Conservation (phyloP, 2,113 vertebrate species). For the Paratilapia polleni region DNA sequence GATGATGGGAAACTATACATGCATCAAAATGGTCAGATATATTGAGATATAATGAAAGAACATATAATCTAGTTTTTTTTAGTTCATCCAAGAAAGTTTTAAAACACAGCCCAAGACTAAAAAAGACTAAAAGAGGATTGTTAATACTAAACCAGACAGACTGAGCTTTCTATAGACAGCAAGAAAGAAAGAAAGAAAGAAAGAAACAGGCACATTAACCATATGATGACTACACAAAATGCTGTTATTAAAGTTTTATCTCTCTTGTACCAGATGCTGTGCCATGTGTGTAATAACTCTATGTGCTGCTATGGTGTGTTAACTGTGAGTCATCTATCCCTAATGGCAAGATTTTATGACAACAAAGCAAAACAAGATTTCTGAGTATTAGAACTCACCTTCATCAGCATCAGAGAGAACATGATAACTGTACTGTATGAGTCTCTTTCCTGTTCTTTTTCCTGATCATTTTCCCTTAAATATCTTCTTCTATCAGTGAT, state of each 20-base stretch:
- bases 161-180: neutral
- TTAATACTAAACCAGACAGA: neutral
- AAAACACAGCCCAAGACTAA: neutral
- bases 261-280: constrained; percentile 36
- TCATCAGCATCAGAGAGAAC: constrained; percentile 38
- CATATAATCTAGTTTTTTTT: neutral
- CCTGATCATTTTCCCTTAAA: neutral
- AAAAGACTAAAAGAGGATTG: neutral
- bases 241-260: constrained; percentile 25
- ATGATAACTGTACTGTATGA: neutral
- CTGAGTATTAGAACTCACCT: constrained; percentile 23
- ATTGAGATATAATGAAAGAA: neutral
- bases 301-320: neutral
- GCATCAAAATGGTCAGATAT: neutral
- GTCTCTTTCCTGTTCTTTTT: constrained; percentile 5
- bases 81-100: neutral
- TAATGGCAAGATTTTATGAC: constrained; percentile 57
- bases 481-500: neutral
- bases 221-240: constrained; percentile 45
- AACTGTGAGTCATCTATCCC: constrained; percentile 55
- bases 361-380: constrained; percentile 61
- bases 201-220: constrained; percentile 12
- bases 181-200: constrained; percentile 6
- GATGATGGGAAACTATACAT: neutral
- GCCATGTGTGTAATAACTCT: constrained; percentile 28